Conservation (phyloP, 2,113 vertebrate species). For the Phainopepla nitens region DNA sequence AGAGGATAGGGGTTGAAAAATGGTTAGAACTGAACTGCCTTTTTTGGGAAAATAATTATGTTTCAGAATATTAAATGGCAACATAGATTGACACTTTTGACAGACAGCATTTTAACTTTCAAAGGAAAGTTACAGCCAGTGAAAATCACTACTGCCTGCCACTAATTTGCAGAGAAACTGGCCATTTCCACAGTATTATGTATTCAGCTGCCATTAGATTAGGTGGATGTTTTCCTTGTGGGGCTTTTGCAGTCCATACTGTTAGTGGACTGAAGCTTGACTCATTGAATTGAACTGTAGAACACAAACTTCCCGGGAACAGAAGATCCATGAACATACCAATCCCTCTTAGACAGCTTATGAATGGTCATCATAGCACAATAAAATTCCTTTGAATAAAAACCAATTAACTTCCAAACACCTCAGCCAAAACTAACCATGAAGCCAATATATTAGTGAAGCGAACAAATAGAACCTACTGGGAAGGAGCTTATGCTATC, state of each 20-base stretch:
- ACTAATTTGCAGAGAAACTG: neutral
- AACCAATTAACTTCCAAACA: neutral
- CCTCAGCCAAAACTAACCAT: neutral
- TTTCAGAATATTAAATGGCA: neutral
- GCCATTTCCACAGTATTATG: neutral
- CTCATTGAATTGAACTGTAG: neutral
- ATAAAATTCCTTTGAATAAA: neutral
- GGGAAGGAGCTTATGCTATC: neutral
- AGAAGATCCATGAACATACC: neutral
- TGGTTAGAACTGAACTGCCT: neutral
- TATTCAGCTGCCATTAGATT: neutral
- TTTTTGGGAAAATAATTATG: neutral
- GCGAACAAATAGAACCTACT: neutral
- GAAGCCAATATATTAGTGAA: neutral
- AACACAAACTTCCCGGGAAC: neutral
- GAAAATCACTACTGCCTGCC: neutral
- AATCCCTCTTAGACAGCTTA: neutral
- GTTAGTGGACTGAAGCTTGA: neutral
- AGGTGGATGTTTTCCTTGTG: neutral
- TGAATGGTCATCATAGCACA: neutral
- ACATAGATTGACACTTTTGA: neutral
- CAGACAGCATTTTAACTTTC: neutral
- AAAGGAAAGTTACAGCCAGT: neutral
- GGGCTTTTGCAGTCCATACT: neutral
- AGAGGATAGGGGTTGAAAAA: neutral